Conservation (phyloP, 2,797 vertebrate genomes). For the Sarcoramphus papa region DNA sequence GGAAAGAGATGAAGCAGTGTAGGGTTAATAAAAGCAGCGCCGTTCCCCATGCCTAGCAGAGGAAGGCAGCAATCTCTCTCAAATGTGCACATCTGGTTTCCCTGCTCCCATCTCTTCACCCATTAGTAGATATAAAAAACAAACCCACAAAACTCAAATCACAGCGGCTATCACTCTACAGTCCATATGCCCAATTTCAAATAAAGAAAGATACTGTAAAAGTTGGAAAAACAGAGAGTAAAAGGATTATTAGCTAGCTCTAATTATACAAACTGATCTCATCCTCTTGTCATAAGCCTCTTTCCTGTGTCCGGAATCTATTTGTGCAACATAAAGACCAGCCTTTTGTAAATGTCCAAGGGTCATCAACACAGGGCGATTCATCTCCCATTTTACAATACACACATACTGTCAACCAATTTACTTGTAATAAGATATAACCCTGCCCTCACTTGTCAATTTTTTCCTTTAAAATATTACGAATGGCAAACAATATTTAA, state of each 20-base stretch:
- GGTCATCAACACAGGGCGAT: neutral
- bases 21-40: neutral
- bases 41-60: neutral
- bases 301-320: constrained; percentile 67
- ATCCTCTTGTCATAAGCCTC: constrained; percentile 81
- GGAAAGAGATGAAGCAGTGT: neutral
- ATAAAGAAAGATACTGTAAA: neutral
- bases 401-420: neutral
- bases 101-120: neutral
- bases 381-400: constrained; percentile 26
- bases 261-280: constrained; percentile 85
- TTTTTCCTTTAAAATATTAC: neutral
- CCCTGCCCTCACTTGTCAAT: neutral
- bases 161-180: neutral
- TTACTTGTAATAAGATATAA: neutral
- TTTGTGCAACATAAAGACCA: constrained; percentile 53
- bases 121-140: neutral
- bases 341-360: constrained; percentile 30
- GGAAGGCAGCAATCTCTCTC: neutral
- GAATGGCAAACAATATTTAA: neutral
- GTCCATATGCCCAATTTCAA: neutral
- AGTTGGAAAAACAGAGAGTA: constrained; percentile 71
- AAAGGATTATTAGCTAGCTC: constrained; percentile 80
- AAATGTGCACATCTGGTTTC: neutral
- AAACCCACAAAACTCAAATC: neutral